Base-by-base conservation (phyloP, 1,140 invertebrate species). In the Lanistes nyassanus region DNA sequence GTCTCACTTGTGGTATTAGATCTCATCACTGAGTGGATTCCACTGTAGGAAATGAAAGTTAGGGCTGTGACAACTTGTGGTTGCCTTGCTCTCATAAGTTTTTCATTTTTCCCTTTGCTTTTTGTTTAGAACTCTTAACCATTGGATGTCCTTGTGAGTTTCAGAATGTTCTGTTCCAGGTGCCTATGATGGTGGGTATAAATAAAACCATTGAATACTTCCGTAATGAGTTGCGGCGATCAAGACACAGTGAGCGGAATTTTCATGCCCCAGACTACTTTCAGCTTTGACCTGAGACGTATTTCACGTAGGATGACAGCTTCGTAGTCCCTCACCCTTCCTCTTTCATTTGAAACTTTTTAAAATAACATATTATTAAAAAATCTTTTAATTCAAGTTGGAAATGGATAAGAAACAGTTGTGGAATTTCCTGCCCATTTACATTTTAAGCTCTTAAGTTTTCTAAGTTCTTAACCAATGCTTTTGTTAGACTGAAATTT, bases 181-280 rank as follows among this genome's bases (percentile, higher is more conserved):
- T 97, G 26, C 91, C 94, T 5, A 89, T 99, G 75, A 91, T 93
- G 86, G 92, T 93, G 70, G 97, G 97, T 23, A 90, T 99, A 4
- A 92, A 94, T 80, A 94, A 93, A 88, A 98, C 97, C 26, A 95
- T 98, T 74, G 92, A 94, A 69, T 98, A 98, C 88, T 98, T 99
- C 87, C 92, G 92, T 77, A 94, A 94, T 84, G 97, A 98, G 58
- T 76, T 84, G 34, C 66, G 75, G 11, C 75, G 82, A 60, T 82
- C 83, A 16, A 65, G 73, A n/a, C 80, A 82, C 65, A 83, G 82
- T 75, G 71, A 83, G 65, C 47, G 81, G 34, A 82, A 85, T 64
- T 80, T 83, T 55, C 80, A 83, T 37, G 51, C 78, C 23, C 81
- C 83, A 34, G 75, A 83, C 3, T 68, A 69, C 62, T 64, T 79